Evolutionary conservation across 1,140 invertebrate genomes (phyloP).

Genomic region (Acromyrmex charruanus): DNA sequence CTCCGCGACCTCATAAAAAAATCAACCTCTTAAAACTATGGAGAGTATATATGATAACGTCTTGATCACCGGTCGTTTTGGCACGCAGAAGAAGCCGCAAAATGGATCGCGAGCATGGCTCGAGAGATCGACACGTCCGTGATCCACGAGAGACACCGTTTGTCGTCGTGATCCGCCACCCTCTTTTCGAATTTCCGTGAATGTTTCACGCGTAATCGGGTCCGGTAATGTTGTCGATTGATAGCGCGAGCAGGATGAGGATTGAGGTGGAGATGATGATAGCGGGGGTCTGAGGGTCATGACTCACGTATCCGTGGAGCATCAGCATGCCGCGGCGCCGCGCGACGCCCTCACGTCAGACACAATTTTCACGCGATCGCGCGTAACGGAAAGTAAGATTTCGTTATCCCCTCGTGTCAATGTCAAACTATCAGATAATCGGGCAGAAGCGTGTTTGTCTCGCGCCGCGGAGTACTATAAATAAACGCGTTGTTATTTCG

Average conservation of each 20-base stretch:
- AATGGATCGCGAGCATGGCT: not conserved
- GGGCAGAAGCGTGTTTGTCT: slow-evolving; percentile 49
- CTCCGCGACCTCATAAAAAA: slow-evolving; percentile 76
- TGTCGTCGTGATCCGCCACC: not conserved
- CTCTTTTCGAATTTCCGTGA: not conserved
- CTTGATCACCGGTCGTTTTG: not conserved
- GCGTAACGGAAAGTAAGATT: slow-evolving; percentile 33
- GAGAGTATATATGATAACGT: slow-evolving; percentile 59
- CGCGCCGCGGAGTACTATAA: not conserved
- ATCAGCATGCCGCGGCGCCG: not conserved
- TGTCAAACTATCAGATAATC: slow-evolving; percentile 64
- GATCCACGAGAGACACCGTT: not conserved
- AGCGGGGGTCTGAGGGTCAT: slow-evolving; percentile 6
- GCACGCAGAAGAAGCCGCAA: not conserved
- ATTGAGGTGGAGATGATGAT: not conserved
- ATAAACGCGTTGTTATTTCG: slow-evolving; percentile 7
- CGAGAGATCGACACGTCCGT: not conserved
- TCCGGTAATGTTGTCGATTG: not conserved
- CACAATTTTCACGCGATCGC: slow-evolving; percentile 3
- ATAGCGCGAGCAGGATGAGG: not conserved
- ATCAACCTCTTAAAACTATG: slow-evolving; percentile 72
- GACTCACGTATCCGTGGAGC: not conserved
- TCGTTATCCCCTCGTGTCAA: slow-evolving; percentile 60
- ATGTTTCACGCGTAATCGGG: not conserved
- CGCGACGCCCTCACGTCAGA: not conserved